Evolutionary conservation across 2,797 vertebrate genomes (phyloP), one percentile per base, ranked within the genome.

Genomic region (Hybognathus amarus): DNA sequence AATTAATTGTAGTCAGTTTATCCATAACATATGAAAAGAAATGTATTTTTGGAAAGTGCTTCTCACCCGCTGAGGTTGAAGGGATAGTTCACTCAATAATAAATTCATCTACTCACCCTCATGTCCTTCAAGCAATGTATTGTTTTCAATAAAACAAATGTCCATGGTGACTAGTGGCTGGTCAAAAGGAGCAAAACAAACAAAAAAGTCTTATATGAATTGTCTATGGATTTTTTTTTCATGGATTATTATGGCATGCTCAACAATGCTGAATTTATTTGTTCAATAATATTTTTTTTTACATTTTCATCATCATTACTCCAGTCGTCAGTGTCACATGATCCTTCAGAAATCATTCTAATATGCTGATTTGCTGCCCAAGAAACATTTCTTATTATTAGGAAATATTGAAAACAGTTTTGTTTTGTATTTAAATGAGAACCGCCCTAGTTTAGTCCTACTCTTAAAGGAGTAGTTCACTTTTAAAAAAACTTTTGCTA

Each of bases 1-100:
- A 13, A 80, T 83, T 84, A 73, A 67, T 71, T 24, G 6, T 64
- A n/a, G 70, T 84, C 77, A n/a, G 71, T 69, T 61, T 77, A 82
- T 61, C 54, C 45, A 22, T 56, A 33, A 40, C 15, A 40, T 22
- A 22, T 30, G 42, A 30, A 61, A 40, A 80, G 67, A 68, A 30
- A 80, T 10, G 63, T 50, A 27, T 50, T 11, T 50, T 50, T 61
- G 76, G 38, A 78, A 67, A 52, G 30, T 54, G 22, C 22, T 38
- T 24, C 30, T 20, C 15, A 76, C 8, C 54, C 17, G 33, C 36
- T 59, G 36, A 42, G 17, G 15, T 5, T 36, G 1, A 79, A 54
- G 17, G 15, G 6, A 54, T 38, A 52, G n/a, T 54, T 79, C 10
- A 42, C 36, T 20, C 1, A 77, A 40, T 24, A 45, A 77, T 45